phyloP scores from a whole-genome alignment of 2,888 invertebrate species.

The Pristionchus arcanus region DNA sequence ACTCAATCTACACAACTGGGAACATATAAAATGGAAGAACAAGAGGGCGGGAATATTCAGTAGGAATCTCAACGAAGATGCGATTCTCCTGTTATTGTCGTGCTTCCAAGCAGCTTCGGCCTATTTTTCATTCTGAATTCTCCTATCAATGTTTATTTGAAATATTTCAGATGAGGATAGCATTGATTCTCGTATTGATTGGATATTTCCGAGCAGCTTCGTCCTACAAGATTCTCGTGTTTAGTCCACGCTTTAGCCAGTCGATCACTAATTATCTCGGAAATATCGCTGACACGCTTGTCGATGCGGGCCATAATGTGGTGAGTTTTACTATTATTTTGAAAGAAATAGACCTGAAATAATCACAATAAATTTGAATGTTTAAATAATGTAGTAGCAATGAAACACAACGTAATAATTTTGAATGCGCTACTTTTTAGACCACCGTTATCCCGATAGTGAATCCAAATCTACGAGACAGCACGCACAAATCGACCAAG shows the following conservation, averaged over 20 bases:
- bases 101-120: not conserved
- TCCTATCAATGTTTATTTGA: too few species aligned
- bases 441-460: constrained; percentile 5
- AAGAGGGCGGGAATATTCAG: not conserved
- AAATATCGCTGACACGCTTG: constrained; percentile 11
- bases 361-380: not conserved
- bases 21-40: not conserved
- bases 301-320: constrained; percentile 31
- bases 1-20: not conserved
- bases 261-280: constrained; percentile 19
- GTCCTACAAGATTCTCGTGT: constrained; percentile 24
- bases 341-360: not conserved
- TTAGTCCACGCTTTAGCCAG: not conserved
- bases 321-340: not conserved
- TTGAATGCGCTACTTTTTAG: not conserved
- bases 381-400: not conserved
- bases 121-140: too few species aligned
- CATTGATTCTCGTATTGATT: not conserved
- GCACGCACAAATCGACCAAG: not conserved
- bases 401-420: not conserved
- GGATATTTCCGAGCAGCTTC: not conserved
- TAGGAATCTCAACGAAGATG: not conserved
- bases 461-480: not conserved
- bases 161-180: too few species aligned
- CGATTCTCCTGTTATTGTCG: too few species aligned